A percentile compares a stretch with the other conserved stretches of the same genome.
Evolutionary conservation across 1,140 invertebrate genomes (phyloP).

Genomic region (Adelges cooleyi): DNA sequence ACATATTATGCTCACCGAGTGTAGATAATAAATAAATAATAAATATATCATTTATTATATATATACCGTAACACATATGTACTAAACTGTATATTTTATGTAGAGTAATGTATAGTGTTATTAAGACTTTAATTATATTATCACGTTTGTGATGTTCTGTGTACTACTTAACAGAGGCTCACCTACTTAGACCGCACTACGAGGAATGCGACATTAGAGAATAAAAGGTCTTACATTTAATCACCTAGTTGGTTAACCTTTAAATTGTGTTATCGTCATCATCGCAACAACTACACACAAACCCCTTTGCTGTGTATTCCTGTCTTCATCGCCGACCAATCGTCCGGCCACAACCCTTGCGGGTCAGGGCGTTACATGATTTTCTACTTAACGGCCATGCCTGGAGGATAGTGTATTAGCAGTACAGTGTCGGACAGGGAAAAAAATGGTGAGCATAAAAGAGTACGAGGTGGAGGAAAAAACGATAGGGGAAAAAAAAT

Average conservation of each 20-base stretch:
- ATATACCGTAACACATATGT: no score
- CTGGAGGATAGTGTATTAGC: not conserved
- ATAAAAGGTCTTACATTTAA: no score
- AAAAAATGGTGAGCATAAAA: not conserved
- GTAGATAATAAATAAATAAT: no score
- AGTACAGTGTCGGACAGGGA: conserved; percentile 1
- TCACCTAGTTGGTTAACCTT: not conserved
- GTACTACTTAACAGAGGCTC: no score
- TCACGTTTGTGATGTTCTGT: no score
- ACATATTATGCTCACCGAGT: no score
- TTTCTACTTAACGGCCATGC: conserved; percentile 22
- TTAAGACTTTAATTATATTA: no score
- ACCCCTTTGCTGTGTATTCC: not conserved
- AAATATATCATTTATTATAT: no score
- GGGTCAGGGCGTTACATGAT: conserved; percentile 11
- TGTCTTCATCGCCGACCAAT: not conserved
- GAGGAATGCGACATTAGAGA: no score
- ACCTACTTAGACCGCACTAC: no score
- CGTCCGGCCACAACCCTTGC: conserved; percentile 1
- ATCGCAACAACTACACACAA: not conserved
- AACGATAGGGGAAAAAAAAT: conserved; percentile 9
- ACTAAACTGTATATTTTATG: no score
- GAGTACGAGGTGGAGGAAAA: not conserved
- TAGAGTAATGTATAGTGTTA: no score
- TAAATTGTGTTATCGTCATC: conserved; percentile 2